phyloP scores from a whole-genome alignment of 2,888 invertebrate genomes.

The Eilema griseolum region DNA sequence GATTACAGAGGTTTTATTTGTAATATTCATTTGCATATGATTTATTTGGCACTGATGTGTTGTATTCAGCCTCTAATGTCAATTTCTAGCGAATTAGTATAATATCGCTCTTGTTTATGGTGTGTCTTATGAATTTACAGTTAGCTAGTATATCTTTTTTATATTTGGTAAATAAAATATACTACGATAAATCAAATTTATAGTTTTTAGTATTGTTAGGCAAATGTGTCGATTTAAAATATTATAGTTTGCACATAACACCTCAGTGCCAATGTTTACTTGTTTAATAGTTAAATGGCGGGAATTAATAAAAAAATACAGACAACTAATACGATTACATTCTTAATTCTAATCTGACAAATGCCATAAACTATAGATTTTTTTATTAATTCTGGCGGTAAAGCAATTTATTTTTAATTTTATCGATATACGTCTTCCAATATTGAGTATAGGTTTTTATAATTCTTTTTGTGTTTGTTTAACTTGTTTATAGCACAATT shows the following conservation, averaged over 20 bases:
- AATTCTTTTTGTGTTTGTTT: conserved; percentile 59
- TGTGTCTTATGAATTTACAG: not conserved
- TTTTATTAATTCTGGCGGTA: conserved; percentile 24
- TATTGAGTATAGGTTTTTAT: conserved; percentile 61
- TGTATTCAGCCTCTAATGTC: conserved; percentile 18
- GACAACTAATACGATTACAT: not conserved
- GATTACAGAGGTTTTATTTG: conserved; percentile 67
- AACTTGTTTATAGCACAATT: conserved; percentile 72
- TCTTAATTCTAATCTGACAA: not conserved
- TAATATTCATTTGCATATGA: conserved; percentile 38
- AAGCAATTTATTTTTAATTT: conserved; percentile 47
- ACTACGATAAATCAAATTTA: conserved; percentile 4
- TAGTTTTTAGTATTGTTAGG: not conserved
- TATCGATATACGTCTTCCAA: conserved; percentile 77
- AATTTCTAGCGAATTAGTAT: not conserved
- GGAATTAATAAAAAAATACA: not conserved
- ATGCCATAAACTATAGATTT: not conserved
- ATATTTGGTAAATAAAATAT: conserved; percentile 8
- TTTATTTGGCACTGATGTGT: conserved; percentile 44
- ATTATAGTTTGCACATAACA: conserved; percentile 16
- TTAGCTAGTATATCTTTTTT: not conserved
- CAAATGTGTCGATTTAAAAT: not conserved
- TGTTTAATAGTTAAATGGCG: conserved; percentile 25
- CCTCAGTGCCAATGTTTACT: conserved; percentile 29
- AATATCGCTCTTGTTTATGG: not conserved